Percentiles rank a stretch among this genome's conserved stretches.
Conservation (phyloP, 23 tunicate species). For the Clavelina lepadiformis region DNA sequence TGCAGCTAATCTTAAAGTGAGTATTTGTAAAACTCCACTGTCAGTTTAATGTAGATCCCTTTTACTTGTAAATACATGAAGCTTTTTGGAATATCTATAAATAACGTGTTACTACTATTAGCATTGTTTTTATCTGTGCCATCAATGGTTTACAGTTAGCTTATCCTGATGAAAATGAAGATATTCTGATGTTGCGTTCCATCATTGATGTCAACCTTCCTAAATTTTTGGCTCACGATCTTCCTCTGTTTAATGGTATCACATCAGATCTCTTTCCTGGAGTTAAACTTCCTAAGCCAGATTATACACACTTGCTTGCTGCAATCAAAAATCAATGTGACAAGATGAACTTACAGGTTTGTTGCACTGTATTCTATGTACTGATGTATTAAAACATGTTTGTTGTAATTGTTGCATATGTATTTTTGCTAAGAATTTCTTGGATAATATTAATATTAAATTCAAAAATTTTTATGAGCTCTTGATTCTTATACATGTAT, state of each 20-base stretch:
- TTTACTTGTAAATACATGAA: not conserved
- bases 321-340: conserved; percentile 92
- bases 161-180: conserved; percentile 97
- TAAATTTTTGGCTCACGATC: conserved; percentile 95
- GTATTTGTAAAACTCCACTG: not conserved
- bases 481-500: no score
- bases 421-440: no score
- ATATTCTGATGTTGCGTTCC: conserved; percentile 96
- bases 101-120: not conserved
- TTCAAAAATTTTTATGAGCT: no score
- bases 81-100: not conserved
- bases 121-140: not conserved
- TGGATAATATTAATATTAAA: no score
- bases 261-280: conserved; percentile 98
- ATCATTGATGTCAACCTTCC: conserved; percentile 98
- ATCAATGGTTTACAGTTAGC: conserved; percentile 43
- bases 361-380: no score
- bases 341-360: conserved; percentile 93
- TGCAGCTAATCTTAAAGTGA: conserved; percentile 90
- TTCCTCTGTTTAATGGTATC: conserved; percentile 97
- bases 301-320: conserved; percentile 71
- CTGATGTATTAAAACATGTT: no score
- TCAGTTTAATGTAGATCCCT: not conserved
- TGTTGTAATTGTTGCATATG: no score
- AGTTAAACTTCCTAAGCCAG: conserved; percentile 87